phyloP scores from a whole-genome alignment of 2,888 invertebrate species.

The Capitulum mitella region DNA sequence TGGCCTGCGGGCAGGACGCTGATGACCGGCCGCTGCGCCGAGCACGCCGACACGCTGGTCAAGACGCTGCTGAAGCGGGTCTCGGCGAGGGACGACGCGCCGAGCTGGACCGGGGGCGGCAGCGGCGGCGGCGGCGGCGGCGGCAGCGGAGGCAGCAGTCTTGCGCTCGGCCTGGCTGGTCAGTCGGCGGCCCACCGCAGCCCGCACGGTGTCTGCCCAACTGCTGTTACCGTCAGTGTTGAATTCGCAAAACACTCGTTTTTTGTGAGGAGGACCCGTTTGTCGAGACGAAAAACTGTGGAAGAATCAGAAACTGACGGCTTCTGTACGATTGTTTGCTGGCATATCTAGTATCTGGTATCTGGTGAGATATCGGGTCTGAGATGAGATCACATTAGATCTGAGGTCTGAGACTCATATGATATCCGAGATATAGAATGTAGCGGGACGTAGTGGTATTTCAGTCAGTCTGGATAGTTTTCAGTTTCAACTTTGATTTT shows the following conservation, averaged over 20 bases:
- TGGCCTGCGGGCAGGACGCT: not conserved
- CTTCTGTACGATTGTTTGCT: too few species aligned
- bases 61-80: conserved; percentile 25
- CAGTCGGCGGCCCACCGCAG: not conserved
- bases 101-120: conserved; percentile 68
- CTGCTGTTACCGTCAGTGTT: not conserved
- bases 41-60: not conserved
- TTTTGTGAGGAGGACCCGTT: too few species aligned
- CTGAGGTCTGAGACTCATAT: too few species aligned
- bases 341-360: too few species aligned
- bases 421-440: too few species aligned
- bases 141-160: conserved; percentile 9
- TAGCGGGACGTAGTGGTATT: not conserved
- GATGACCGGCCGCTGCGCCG: not conserved
- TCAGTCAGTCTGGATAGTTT: not conserved
- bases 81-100: conserved; percentile 18
- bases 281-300: too few species aligned
- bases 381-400: too few species aligned
- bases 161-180: conserved; percentile 27
- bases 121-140: conserved; percentile 53
- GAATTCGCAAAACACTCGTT: not conserved
- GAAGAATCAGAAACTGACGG: too few species aligned
- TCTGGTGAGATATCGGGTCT: not conserved
- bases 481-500: not conserved
- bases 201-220: too few species aligned